These are phyloP conservation scores for Hippolais icterina DNA, from an alignment of 2,113 vertebrate species.

Conservation along the genomic window DNA sequence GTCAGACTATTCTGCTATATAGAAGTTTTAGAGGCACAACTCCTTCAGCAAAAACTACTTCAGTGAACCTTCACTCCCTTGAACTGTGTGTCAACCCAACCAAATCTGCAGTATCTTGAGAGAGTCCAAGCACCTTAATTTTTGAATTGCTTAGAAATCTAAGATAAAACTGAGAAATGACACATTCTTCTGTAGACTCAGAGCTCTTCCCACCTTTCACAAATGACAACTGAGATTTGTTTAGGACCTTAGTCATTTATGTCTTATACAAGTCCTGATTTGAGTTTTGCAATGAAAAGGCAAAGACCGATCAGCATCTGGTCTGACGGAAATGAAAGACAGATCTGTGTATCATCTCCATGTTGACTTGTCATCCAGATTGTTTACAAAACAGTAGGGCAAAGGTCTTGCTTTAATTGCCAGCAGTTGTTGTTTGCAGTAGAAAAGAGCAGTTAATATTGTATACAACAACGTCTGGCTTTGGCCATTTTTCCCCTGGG, in stretches of 20 bases:
- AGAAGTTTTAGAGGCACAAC: neutral
- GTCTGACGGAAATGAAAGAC: neutral
- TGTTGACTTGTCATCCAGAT: neutral
- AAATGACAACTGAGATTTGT: neutral
- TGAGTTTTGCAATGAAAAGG: neutral
- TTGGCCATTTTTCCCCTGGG: neutral
- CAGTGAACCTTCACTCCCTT: neutral
- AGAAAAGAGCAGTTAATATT: neutral
- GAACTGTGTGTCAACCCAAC: neutral
- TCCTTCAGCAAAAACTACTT: neutral
- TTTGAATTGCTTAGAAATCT: neutral
- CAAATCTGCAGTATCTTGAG: neutral
- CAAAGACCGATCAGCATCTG: neutral
- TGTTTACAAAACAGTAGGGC: neutral
- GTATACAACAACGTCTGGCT: neutral
- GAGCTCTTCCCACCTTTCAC: neutral
- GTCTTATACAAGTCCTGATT: neutral
- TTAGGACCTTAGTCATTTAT: neutral
- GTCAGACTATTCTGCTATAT: neutral
- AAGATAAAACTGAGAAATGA: neutral
- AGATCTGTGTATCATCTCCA: neutral
- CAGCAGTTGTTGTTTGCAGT: neutral
- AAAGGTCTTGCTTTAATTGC: neutral
- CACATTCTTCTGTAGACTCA: neutral
- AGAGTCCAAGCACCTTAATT: neutral